Conservation (phyloP, 1,140 invertebrate species). For the Apis cerana region DNA sequence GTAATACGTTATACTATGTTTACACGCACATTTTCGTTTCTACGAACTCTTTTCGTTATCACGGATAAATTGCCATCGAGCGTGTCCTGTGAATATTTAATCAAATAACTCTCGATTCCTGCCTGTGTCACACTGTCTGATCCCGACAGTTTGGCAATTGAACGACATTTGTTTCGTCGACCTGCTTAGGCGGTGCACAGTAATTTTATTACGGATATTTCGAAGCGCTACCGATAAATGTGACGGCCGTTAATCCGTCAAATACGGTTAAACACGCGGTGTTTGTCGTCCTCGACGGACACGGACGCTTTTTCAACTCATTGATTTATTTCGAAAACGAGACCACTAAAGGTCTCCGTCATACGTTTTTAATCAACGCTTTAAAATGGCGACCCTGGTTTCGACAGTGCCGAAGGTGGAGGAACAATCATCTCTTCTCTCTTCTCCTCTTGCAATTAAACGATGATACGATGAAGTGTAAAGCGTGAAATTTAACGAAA, state of each 20-base stretch:
- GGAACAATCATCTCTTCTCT: too few species aligned
- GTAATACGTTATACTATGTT: background rate
- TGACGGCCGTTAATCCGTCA: constrained; percentile 39
- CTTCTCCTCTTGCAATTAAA: background rate
- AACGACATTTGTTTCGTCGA: constrained; percentile 28
- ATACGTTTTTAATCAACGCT: constrained; percentile 8
- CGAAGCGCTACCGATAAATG: constrained; percentile 6
- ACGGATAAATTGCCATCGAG: background rate
- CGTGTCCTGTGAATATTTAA: constrained; percentile 38
- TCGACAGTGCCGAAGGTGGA: background rate
- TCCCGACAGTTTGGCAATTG: constrained; percentile 8
- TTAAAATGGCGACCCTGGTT: background rate
- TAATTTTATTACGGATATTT: constrained; percentile 24
- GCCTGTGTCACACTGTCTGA: background rate
- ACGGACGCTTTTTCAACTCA: background rate
- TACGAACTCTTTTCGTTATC: constrained; percentile 13
- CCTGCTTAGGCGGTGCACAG: background rate
- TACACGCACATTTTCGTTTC: background rate
- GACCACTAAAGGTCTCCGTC: background rate
- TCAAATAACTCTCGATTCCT: constrained; percentile 25
- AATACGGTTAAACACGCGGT: constrained; percentile 29
- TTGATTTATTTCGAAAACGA: constrained; percentile 6
- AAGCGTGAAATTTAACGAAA: background rate
- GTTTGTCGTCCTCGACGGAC: background rate
- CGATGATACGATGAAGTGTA: background rate